These are phyloP conservation scores for Ophraella communa DNA, from an alignment of 2,888 invertebrate species.

Conservation along the genomic window DNA sequence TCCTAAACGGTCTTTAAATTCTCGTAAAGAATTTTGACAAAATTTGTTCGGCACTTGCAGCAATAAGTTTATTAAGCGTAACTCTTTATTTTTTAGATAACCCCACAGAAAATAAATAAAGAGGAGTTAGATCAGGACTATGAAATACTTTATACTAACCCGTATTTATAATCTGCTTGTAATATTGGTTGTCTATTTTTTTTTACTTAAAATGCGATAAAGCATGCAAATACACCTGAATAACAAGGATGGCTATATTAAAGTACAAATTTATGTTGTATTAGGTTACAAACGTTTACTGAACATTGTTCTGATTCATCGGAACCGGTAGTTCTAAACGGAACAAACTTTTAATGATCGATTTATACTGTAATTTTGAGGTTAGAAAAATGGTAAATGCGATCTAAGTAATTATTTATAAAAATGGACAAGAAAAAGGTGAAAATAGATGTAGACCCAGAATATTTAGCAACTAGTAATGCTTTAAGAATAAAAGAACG, in stretches of 20 bases:
- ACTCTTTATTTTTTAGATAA: too few relatives aligned
- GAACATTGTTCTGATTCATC: neutral
- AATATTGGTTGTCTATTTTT: constrained; percentile 9
- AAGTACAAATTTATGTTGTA: too few relatives aligned
- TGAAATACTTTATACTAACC: too few relatives aligned
- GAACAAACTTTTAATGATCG: neutral
- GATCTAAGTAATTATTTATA: constrained; percentile 1
- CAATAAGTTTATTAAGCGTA: too few relatives aligned
- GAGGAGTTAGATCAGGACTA: too few relatives aligned
- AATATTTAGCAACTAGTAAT: constrained; percentile 49
- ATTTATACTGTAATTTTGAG: constrained; percentile 24
- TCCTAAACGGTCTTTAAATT: too few relatives aligned
- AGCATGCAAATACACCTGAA: too few relatives aligned
- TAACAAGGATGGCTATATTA: too few relatives aligned
- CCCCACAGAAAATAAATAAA: too few relatives aligned
- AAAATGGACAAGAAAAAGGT: constrained; percentile 33
- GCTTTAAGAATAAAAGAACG: constrained; percentile 48
- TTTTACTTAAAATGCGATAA: neutral
- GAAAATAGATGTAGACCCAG: constrained; percentile 48
- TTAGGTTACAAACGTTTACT: too few relatives aligned
- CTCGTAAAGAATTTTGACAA: too few relatives aligned
- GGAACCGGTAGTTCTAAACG: neutral
- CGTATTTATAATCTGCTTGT: neutral
- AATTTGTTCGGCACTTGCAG: too few relatives aligned
- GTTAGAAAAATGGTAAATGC: constrained; percentile 18